A percentile compares a stretch with the other conserved stretches of the same genome.
phyloP scores from a whole-genome alignment of 2,797 vertebrate species.

The Helarctos malayanus region DNA sequence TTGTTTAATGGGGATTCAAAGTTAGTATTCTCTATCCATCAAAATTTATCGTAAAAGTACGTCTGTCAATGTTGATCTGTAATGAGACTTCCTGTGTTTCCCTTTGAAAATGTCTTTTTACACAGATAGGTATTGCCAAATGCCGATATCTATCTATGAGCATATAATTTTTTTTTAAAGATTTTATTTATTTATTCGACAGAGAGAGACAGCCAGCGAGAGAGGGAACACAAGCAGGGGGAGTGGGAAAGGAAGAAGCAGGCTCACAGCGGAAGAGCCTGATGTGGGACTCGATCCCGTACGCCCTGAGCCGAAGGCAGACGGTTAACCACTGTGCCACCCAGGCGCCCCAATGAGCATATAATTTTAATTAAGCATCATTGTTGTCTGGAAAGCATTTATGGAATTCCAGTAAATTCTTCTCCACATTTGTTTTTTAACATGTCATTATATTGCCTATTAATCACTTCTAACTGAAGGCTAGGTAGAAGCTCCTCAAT shows the following conservation, averaged over 20 bases:
- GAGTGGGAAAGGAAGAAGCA: too few species aligned
- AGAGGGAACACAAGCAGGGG: too few species aligned
- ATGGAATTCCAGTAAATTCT: background rate
- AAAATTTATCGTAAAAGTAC: background rate
- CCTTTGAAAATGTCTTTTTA: background rate
- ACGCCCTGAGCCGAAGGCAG: too few species aligned
- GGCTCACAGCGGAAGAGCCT: too few species aligned
- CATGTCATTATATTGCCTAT: background rate
- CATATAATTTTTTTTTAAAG: background rate
- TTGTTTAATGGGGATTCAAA: background rate
- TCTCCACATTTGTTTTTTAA: background rate
- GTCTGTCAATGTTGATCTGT: background rate
- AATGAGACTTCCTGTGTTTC: background rate
- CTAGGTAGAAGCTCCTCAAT: background rate
- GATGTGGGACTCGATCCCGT: too few species aligned
- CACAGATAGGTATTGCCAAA: background rate
- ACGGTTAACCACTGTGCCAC: too few species aligned
- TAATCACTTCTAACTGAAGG: background rate
- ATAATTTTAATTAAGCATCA: background rate
- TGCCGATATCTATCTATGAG: background rate
- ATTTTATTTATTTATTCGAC: too few species aligned
- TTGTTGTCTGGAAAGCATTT: constrained; percentile 1
- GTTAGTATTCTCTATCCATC: background rate
- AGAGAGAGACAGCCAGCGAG: too few species aligned
- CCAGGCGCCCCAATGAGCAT: background rate